Base-by-base conservation (phyloP, 2,888 invertebrate species). In the Rotaria socialis region DNA sequence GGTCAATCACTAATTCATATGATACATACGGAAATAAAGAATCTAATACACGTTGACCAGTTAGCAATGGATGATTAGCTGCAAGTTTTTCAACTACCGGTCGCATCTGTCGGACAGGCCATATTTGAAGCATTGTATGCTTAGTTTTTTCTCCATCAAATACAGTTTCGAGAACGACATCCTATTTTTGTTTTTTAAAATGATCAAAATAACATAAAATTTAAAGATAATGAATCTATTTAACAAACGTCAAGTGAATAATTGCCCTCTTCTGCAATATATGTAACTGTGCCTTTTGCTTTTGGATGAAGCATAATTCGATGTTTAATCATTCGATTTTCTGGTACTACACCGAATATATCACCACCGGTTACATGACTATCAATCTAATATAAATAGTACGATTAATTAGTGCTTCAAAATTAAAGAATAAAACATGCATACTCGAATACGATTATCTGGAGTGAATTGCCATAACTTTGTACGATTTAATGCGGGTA, bases 351-450 rank as follows among this genome's bases (percentile, higher is more conserved):
- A 89, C 96, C 99, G 92, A 96, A 97, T 89, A 97, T 93, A 92
- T 99, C 99, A 87, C 99, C 99, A 80, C 99, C 99, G 86, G 98
- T 99, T 88, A 99, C 95, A 92, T 99, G 99, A 86, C 96, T 95
- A n/a, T 98, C 98, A 60, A 86, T 85, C 80, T 80, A 80, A 80
- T 0, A 80, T 6, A 47, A 80, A 47, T 7, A 43, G 2, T 35
- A 35, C 35, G 35, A 35, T 35, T 35, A 35, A 35, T 35, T 2
- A 35, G 35, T 35, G 35, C 1, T 35, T 35, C 35, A 35, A 35
- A 35, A 35, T 35, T 35, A 35, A 35, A 35, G 35, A 35, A 35
- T 35, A 35, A 35, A 35, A 35, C 35, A 35, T 35, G 35, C 75
- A 11, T 80, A 80, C 80, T 80, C 52, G 85, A 35, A 84, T 10